These are phyloP conservation scores for Cataglyphis livida DNA, from an alignment of 2,888 invertebrate genomes.

Conservation along the genomic window DNA sequence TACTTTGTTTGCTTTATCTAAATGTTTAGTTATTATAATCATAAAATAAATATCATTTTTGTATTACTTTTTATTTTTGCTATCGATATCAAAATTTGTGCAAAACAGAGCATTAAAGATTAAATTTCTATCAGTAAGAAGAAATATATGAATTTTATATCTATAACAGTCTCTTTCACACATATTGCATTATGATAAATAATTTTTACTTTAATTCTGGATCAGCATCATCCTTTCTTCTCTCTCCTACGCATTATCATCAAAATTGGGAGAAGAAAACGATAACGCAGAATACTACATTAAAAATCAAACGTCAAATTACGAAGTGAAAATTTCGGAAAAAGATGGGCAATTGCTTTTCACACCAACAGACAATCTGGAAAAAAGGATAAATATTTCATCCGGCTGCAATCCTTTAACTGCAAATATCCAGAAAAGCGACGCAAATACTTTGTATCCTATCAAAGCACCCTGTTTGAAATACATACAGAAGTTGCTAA, in stretches of 20 bases:
- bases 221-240: slow-evolving; percentile 66
- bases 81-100: neutral
- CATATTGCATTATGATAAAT: neutral
- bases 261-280: slow-evolving; percentile 24
- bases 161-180: neutral
- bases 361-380: slow-evolving; percentile 1
- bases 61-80: neutral
- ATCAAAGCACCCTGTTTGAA: slow-evolving; percentile 37
- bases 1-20: neutral
- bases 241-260: slow-evolving; percentile 59
- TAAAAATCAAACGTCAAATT: slow-evolving; percentile 19
- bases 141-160: slow-evolving; percentile 26
- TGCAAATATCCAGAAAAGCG: neutral
- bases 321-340: slow-evolving; percentile 15
- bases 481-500: slow-evolving; percentile 56
- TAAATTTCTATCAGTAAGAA: neutral
- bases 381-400: slow-evolving; percentile 19
- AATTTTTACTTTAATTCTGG: slow-evolving; percentile 30
- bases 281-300: neutral
- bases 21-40: neutral
- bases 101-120: neutral
- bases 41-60: slow-evolving; percentile 25
- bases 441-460: slow-evolving; percentile 48
- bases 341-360: slow-evolving; percentile 28
- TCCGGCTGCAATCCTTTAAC: slow-evolving; percentile 30